Base-by-base conservation (phyloP, 2,797 vertebrate species). In the Lacerta agilis region DNA sequence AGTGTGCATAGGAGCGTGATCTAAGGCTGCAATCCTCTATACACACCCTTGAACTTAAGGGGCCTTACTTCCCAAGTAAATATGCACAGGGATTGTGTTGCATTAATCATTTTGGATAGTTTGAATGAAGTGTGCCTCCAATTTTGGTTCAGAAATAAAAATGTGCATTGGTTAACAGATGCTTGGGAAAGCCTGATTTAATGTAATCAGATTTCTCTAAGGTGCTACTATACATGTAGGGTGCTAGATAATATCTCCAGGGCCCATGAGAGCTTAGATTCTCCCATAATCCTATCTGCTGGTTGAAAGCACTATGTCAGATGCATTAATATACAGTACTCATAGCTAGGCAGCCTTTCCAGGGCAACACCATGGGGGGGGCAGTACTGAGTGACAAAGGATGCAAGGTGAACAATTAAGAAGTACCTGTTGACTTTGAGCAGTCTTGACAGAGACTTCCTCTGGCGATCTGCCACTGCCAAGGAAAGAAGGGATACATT, bases 401-500 rank as follows among this genome's bases (percentile, higher is more conserved):
- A 38, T 69, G 23, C 11, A 33, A 83, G 61, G 41, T 29, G 10
- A 61, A 15, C n/a, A 23, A 78, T 41, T 36, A 69, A 85, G 17
- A 13, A 38, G 17, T 95, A 96, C 95, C 95, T 94, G 92, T 1
- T 25, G 86, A 78, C 87, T 88, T 2, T 10, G 0, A 1, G 72
- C 83, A 1, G 0, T 38, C 91, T 88, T 61, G 0, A 33, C 0
- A 0, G 92, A 91, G 20, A 45, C 33, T 84, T 95, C 91, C 79
- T 88, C 69, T 88, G 23, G 64, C 0, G 0, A 71, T 90, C 72
- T 41, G 58, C 38, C 88, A 90, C 95, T 96, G 92, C 89, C 91
- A 88, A 92, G 43, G 91, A 75, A 89, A 90, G 27, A 66, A 82
- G 2, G 55, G 18, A 72, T 29, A 43, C 49, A 66, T 69, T 41